These are phyloP conservation scores for Clinocottus analis DNA, from an alignment of 2,113 vertebrate genomes.

Conservation along the genomic window DNA sequence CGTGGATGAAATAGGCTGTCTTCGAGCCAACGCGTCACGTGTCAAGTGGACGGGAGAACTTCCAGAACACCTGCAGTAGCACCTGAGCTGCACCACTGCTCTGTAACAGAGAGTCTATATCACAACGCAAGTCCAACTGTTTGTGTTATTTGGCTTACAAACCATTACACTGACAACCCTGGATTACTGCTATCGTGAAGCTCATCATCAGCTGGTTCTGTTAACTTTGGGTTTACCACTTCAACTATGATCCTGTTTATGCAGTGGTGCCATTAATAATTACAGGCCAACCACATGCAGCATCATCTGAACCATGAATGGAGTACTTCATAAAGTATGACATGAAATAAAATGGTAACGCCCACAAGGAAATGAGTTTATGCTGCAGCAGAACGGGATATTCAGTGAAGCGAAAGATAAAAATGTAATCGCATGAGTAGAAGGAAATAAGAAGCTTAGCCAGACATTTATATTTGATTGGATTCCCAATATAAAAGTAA, in stretches of 20 bases:
- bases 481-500: neutral
- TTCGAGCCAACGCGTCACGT: too few species aligned
- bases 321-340: conserved; percentile 2
- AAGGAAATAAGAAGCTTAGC: conserved; percentile 13
- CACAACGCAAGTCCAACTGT: neutral
- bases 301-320: conserved; percentile 1
- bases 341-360: neutral
- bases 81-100: neutral
- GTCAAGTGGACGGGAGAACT: too few species aligned
- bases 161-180: neutral
- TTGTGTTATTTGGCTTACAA: neutral
- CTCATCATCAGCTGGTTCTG: neutral
- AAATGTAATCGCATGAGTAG: conserved; percentile 1
- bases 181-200: neutral
- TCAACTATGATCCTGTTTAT: neutral
- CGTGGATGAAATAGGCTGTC: too few species aligned
- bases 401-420: neutral
- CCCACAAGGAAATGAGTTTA: conserved; percentile 2
- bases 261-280: neutral
- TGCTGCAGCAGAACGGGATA: neutral
- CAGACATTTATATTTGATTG: neutral
- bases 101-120: neutral
- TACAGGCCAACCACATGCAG: conserved; percentile 15
- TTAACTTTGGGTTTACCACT: neutral
- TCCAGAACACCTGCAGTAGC: neutral